Conservation (phyloP, 35 echinoderm and acorn worm genomes). For the Apostichopus californicus region DNA sequence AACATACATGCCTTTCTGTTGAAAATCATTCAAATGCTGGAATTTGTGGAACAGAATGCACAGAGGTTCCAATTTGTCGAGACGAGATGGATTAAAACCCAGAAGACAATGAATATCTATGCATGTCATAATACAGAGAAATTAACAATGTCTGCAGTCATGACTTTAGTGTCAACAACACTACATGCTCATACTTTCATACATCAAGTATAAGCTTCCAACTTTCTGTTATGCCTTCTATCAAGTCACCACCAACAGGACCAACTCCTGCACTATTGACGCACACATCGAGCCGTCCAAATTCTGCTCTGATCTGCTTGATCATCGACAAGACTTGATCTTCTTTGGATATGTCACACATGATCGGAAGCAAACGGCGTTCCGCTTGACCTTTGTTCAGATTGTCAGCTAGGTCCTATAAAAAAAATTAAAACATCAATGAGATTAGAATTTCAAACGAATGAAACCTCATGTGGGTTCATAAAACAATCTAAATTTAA, state of each 20-base stretch:
- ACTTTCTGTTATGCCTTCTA: slow-evolving; percentile 69
- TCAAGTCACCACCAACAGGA: slow-evolving; percentile 32
- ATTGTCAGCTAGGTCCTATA: not conserved
- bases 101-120: no score
- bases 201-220: slow-evolving; percentile 72
- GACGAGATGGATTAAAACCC: no score
- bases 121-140: no score
- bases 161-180: not conserved
- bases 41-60: no score
- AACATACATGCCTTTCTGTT: no score
- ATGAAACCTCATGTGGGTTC: no score
- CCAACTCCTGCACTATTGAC: slow-evolving; percentile 77
- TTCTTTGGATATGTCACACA: slow-evolving; percentile 71
- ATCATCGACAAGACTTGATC: slow-evolving; percentile 76
- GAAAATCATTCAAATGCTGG: no score
- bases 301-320: slow-evolving; percentile 59
- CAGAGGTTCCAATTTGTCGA: no score
- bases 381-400: slow-evolving; percentile 13
- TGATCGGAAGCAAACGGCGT: slow-evolving; percentile 23
- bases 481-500: no score
- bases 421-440: not conserved
- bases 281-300: slow-evolving; percentile 82
- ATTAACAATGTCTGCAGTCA: no score
- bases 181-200: not conserved
- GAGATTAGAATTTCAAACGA: no score